Evolutionary conservation across 1,140 invertebrate genomes (phyloP).

Genomic region (Drosophila seguyi): DNA sequence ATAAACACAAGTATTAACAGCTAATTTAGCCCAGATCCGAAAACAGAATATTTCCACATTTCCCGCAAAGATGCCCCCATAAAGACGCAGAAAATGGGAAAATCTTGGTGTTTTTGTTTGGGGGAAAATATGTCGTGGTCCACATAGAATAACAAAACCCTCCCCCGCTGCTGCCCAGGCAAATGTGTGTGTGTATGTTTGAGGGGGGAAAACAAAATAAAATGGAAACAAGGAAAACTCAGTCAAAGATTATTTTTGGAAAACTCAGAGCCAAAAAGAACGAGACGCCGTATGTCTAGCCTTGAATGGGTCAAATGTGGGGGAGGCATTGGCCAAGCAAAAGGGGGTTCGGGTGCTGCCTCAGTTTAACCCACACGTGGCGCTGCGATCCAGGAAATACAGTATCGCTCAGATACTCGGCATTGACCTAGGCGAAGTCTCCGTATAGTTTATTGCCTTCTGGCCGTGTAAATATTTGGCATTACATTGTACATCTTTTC

Average conservation of each 20-base stretch:
- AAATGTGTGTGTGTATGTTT: conserved; percentile 34
- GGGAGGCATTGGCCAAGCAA: not conserved
- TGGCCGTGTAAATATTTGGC: conserved; percentile 66
- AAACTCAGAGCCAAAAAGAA: not conserved
- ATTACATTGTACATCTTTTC: conserved; percentile 50
- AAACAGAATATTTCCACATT: conserved; percentile 23
- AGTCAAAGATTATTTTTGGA: conserved; percentile 56
- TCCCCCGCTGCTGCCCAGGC: conserved; percentile 14
- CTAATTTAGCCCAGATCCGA: conserved; percentile 20
- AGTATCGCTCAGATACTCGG: conserved; percentile 18
- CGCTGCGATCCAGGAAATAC: conserved; percentile 49
- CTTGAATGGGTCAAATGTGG: conserved; percentile 49
- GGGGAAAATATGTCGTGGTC: conserved; percentile 54
- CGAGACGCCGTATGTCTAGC: conserved; percentile 24
- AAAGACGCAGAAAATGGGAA: conserved; percentile 38
- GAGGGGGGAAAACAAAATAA: conserved; percentile 8
- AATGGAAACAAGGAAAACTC: conserved; percentile 45
- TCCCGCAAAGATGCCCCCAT: conserved; percentile 32
- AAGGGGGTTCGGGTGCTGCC: not conserved
- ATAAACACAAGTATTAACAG: conserved; percentile 43
- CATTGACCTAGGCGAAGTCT: conserved; percentile 57
- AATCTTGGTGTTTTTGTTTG: conserved; percentile 56
- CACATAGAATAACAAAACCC: conserved; percentile 48
- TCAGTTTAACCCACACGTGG: conserved; percentile 32
- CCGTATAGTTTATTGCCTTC: conserved; percentile 52